phyloP scores from a whole-genome alignment of 1,140 invertebrate genomes.

The Himalopsyche phryganea region DNA sequence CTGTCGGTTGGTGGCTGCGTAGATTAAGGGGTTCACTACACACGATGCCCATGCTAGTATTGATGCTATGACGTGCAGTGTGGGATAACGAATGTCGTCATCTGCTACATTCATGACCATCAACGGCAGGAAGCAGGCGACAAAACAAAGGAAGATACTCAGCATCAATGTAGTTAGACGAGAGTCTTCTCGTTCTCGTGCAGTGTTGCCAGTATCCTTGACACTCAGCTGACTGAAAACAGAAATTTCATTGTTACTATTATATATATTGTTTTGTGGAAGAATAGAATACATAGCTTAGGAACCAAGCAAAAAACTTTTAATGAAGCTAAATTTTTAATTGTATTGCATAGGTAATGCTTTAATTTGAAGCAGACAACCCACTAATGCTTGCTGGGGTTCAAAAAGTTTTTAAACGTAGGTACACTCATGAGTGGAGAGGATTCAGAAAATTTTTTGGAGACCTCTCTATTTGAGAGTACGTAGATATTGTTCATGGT shows the following conservation, averaged over 20 bases:
- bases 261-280: not conserved
- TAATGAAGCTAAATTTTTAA: too few relatives aligned
- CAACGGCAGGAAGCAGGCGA: conserved; percentile 78
- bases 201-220: conserved; percentile 47
- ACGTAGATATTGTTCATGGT: too few relatives aligned
- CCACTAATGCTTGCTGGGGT: too few relatives aligned
- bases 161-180: conserved; percentile 80
- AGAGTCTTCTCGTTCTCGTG: conserved; percentile 64
- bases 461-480: too few relatives aligned
- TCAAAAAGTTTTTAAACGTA: too few relatives aligned
- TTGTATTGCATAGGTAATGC: too few relatives aligned
- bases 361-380: too few relatives aligned
- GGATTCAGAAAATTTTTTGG: too few relatives aligned
- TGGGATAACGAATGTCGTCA: conserved; percentile 67
- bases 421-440: too few relatives aligned
- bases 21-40: conserved; percentile 84
- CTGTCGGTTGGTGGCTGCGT: conserved; percentile 79
- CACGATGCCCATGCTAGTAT: conserved; percentile 82
- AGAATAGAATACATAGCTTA: not conserved
- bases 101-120: conserved; percentile 84
- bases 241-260: not conserved
- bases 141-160: conserved; percentile 79
- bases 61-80: conserved; percentile 74
- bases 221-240: conserved; percentile 41
- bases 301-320: not conserved